These are phyloP conservation scores for Hyles vespertilio DNA, from an alignment of 1,140 invertebrate genomes.

Conservation along the genomic window DNA sequence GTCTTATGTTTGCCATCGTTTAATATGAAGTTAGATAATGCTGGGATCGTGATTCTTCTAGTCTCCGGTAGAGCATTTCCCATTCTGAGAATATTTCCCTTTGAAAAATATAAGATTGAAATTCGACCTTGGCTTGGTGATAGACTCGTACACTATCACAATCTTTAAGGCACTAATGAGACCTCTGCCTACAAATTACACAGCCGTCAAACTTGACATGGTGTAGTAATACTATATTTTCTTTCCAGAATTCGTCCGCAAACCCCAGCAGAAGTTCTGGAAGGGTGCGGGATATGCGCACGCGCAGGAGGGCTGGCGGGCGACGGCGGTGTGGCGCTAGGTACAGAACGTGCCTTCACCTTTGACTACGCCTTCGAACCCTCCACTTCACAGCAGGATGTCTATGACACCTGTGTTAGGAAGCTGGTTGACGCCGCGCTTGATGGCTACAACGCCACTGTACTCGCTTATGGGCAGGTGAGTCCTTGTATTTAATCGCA, in stretches of 20 bases:
- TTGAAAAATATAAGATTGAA: too few species aligned
- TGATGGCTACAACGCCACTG: constrained; percentile 96
- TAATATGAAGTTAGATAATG: too few species aligned
- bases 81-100: too few species aligned
- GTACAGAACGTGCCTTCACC: constrained; percentile 96
- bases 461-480: constrained; percentile 96
- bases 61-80: too few species aligned
- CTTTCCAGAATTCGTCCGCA: constrained; percentile 93
- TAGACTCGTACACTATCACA: too few species aligned
- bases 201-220: neutral
- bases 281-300: constrained; percentile 96
- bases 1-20: too few species aligned
- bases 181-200: too few species aligned
- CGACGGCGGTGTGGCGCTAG: constrained; percentile 94
- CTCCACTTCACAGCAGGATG: constrained; percentile 80
- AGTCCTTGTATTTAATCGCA: constrained; percentile 19
- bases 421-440: constrained; percentile 90
- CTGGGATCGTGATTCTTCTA: too few species aligned
- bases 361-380: constrained; percentile 97
- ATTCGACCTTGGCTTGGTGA: too few species aligned
- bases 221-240: constrained; percentile 3
- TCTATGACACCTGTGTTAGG: constrained; percentile 92
- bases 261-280: constrained; percentile 93
- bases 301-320: constrained; percentile 90
- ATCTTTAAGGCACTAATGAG: too few species aligned